phyloP scores from a whole-genome alignment of 2,888 invertebrate genomes.

The Merodon equestris region DNA sequence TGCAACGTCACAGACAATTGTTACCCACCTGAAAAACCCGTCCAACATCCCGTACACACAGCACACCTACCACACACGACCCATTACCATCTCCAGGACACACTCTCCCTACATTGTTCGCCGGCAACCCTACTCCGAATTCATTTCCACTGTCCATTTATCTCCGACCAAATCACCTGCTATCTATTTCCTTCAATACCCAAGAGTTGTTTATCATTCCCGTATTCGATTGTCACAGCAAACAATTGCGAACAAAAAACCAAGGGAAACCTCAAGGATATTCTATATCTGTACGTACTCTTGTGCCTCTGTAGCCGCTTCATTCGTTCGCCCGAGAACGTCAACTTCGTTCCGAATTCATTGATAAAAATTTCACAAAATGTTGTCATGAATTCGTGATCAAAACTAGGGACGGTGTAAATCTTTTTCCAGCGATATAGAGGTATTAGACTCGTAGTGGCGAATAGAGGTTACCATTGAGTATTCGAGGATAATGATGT shows the following conservation, averaged over 20 bases:
- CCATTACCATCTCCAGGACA: too few relatives aligned
- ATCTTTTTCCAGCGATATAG: not conserved
- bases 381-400: conserved; percentile 12
- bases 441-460: not conserved
- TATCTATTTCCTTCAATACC: not conserved
- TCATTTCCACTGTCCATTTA: too few relatives aligned
- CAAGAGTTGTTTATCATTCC: not conserved
- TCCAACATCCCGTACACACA: too few relatives aligned
- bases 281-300: not conserved
- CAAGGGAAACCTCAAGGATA: not conserved
- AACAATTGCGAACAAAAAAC: conserved; percentile 20
- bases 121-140: too few relatives aligned
- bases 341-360: conserved; percentile 19
- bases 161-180: not conserved
- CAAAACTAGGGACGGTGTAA: not conserved
- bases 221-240: conserved; percentile 7
- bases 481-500: conserved; percentile 10
- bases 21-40: too few relatives aligned
- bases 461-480: conserved; percentile 7
- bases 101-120: too few relatives aligned
- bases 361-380: conserved; percentile 16
- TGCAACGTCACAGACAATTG: too few relatives aligned
- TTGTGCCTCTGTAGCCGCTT: not conserved
- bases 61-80: too few relatives aligned
- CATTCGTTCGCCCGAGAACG: too few relatives aligned